phyloP scores from a whole-genome alignment of 2,113 vertebrate species.

The Esox niger region DNA sequence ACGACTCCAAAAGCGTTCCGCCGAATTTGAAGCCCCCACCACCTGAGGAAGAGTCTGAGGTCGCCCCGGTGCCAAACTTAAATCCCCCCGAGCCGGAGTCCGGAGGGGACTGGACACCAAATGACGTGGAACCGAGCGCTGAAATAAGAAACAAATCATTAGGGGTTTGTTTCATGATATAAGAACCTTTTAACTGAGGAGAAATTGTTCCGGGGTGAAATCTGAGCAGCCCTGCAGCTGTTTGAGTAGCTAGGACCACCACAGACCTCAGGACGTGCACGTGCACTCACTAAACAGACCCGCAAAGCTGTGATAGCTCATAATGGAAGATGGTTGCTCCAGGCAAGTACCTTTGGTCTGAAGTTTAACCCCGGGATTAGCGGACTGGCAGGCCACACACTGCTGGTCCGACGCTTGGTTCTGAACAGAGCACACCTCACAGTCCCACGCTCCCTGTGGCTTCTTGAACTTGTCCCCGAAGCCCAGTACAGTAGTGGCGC shows the following conservation, averaged over 20 bases:
- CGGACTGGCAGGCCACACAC: conserved; percentile 85
- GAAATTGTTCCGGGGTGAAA: too few relatives aligned
- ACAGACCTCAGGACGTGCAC: too few relatives aligned
- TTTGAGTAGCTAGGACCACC: too few relatives aligned
- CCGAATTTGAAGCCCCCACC: conserved; percentile 83
- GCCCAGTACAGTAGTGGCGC: conserved; percentile 69
- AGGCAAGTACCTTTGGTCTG: conserved; percentile 83
- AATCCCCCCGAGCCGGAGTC: conserved; percentile 71
- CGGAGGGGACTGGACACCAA: conserved; percentile 68
- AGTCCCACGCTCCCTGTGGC: conserved; percentile 89
- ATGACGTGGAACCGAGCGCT: conserved; percentile 71
- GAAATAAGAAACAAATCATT: too few relatives aligned
- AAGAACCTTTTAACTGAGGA: too few relatives aligned
- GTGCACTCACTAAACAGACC: too few relatives aligned
- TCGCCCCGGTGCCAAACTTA: conserved; percentile 78
- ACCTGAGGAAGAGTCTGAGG: conserved; percentile 45
- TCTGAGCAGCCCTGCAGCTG: too few relatives aligned
- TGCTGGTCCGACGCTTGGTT: conserved; percentile 84
- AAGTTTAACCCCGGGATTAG: conserved; percentile 81
- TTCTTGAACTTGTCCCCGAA: conserved; percentile 90
- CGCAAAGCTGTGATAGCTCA: too few relatives aligned
- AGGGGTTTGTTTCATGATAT: too few relatives aligned
- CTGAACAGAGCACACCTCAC: conserved; percentile 80
- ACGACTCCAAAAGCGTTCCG: conserved; percentile 38
- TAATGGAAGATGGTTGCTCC: background rate